Evolutionary conservation across 2,113 vertebrate genomes (phyloP).

Genomic region (Gallinago media): DNA sequence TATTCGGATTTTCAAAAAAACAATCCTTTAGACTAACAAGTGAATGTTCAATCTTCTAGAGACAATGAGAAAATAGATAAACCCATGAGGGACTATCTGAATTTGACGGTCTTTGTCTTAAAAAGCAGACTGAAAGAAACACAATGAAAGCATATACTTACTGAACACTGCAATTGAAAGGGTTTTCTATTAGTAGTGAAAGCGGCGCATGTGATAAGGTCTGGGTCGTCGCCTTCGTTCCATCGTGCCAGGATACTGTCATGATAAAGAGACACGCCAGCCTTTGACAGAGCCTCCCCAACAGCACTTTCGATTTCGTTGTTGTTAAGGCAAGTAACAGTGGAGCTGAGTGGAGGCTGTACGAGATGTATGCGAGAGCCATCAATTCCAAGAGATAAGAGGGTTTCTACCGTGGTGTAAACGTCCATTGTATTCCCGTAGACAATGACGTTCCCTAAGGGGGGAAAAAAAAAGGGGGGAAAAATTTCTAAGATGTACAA

Average conservation of each 20-base stretch:
- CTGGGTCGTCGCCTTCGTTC: constrained; percentile 68
- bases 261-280: constrained; percentile 71
- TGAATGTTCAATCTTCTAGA: not conserved
- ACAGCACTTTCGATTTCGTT: constrained; percentile 63
- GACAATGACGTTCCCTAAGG: constrained; percentile 85
- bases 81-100: not conserved
- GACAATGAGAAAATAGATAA: not conserved
- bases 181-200: constrained; percentile 78
- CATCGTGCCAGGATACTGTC: constrained; percentile 81
- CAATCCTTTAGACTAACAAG: not conserved
- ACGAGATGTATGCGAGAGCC: constrained; percentile 84
- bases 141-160: constrained; percentile 70
- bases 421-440: constrained; percentile 88
- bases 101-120: not conserved
- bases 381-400: constrained; percentile 81
- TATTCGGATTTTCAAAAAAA: not conserved
- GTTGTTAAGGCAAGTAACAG: constrained; percentile 73
- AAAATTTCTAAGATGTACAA: constrained; percentile 53
- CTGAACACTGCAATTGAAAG: constrained; percentile 81
- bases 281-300: constrained; percentile 42
- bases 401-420: constrained; percentile 81
- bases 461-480: not conserved
- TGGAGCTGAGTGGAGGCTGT: constrained; percentile 61
- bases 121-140: not conserved
- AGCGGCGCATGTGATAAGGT: constrained; percentile 77